phyloP scores from a whole-genome alignment of 1,140 invertebrate genomes.

The Stegodyphus mimosarum region DNA sequence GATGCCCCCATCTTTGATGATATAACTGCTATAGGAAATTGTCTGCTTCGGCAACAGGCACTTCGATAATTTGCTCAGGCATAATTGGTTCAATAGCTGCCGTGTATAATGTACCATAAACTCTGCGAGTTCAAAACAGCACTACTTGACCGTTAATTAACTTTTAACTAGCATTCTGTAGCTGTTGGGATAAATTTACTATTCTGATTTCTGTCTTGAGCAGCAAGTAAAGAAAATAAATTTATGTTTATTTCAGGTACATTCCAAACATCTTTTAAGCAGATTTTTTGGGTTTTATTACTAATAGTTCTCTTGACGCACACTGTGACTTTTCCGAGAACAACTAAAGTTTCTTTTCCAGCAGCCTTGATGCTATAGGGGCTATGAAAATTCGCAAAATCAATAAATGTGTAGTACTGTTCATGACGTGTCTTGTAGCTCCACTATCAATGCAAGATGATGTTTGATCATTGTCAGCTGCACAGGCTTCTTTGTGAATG shows the following conservation, averaged over 20 bases:
- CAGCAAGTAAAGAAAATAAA: conserved; percentile 4
- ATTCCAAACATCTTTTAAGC: no score
- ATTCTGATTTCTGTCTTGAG: background rate
- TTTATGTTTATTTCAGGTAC: background rate
- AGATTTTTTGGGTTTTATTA: no score
- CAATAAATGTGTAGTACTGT: no score
- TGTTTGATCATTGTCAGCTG: no score
- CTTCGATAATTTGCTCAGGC: background rate
- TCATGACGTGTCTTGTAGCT: no score
- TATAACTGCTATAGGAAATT: background rate
- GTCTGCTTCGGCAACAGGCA: background rate
- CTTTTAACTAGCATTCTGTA: background rate
- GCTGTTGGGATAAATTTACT: background rate
- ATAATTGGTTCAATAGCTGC: background rate
- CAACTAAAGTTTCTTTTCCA: background rate
- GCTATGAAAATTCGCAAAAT: no score
- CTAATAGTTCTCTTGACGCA: background rate
- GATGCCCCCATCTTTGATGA: background rate
- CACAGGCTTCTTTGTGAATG: no score
- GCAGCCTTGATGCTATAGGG: no score
- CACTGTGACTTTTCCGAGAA: conserved; percentile 8
- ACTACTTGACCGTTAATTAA: background rate
- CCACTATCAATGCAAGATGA: no score
- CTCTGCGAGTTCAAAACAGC: background rate
- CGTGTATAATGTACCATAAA: background rate